A percentile compares a stretch with the other conserved stretches of the same genome.
Evolutionary conservation across 2,113 vertebrate species (phyloP).

Genomic region (Spilogale gracilis): DNA sequence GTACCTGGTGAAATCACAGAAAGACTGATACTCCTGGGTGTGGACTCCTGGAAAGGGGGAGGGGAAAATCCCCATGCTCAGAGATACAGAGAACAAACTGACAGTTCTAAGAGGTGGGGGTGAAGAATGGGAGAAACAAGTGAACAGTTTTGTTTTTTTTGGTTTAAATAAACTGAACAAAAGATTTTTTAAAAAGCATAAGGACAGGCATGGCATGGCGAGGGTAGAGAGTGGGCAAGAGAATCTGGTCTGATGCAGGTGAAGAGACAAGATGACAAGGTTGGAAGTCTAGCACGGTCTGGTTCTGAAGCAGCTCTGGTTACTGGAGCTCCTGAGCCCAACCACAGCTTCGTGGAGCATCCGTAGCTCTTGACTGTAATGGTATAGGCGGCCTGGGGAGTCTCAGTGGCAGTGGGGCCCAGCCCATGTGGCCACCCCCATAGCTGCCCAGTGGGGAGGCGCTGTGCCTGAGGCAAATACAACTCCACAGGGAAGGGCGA

Average conservation of each 20-base stretch:
- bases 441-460: not conserved
- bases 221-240: not conserved
- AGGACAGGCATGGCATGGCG: not conserved
- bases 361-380: not conserved
- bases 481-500: not conserved
- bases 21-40: not conserved
- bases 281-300: not conserved
- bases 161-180: not conserved
- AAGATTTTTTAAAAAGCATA: not conserved
- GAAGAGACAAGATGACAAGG: not conserved
- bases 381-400: fast-evolving
- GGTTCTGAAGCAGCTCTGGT: not conserved
- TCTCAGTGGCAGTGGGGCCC: not conserved
- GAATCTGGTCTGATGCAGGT: not conserved
- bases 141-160: not conserved
- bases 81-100: not conserved
- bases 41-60: not conserved
- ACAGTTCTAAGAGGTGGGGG: not conserved
- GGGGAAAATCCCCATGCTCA: not conserved
- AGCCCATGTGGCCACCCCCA: not conserved
- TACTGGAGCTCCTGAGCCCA: not conserved
- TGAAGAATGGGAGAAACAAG: not conserved
- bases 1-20: not conserved
- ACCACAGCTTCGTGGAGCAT: not conserved
- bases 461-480: not conserved